These are phyloP conservation scores for Pteronotus mesoamericanus DNA, from an alignment of 2,797 vertebrate genomes.

Conservation along the genomic window DNA sequence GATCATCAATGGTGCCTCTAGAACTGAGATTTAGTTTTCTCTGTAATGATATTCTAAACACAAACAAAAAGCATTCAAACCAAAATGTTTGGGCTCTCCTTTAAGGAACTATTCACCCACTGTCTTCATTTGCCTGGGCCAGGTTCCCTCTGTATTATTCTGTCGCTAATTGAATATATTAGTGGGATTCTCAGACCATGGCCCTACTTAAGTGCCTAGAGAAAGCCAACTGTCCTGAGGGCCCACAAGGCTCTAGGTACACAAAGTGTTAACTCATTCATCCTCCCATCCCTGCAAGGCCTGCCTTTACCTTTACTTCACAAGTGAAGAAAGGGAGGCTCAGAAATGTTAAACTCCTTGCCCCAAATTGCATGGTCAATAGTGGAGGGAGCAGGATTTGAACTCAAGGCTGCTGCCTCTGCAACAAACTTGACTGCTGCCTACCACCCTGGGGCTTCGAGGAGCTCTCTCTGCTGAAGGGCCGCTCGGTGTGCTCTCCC, in stretches of 20 bases:
- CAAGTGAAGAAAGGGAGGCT: not conserved
- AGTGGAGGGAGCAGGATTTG: not conserved
- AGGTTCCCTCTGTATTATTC: not conserved
- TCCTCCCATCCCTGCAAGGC: not conserved
- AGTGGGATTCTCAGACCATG: not conserved
- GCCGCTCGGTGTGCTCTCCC: not conserved
- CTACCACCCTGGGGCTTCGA: not conserved
- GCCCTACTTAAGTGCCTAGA: not conserved
- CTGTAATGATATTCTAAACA: not conserved
- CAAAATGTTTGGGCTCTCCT: not conserved
- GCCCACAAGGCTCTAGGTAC: fast-evolving
- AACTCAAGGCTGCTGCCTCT: not conserved
- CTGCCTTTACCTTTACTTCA: not conserved
- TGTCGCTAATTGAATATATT: not conserved
- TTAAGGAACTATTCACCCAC: not conserved
- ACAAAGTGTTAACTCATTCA: not conserved
- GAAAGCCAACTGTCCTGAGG: not conserved
- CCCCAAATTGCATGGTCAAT: not conserved
- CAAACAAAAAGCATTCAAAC: not conserved
- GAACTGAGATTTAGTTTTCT: not conserved
- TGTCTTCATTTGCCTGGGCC: not conserved
- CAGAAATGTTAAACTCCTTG: not conserved
- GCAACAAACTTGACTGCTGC: not conserved
- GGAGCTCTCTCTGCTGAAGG: not conserved
- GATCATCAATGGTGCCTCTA: not conserved